phyloP scores from a whole-genome alignment of 2,797 vertebrate species.

The Prionace glauca region DNA sequence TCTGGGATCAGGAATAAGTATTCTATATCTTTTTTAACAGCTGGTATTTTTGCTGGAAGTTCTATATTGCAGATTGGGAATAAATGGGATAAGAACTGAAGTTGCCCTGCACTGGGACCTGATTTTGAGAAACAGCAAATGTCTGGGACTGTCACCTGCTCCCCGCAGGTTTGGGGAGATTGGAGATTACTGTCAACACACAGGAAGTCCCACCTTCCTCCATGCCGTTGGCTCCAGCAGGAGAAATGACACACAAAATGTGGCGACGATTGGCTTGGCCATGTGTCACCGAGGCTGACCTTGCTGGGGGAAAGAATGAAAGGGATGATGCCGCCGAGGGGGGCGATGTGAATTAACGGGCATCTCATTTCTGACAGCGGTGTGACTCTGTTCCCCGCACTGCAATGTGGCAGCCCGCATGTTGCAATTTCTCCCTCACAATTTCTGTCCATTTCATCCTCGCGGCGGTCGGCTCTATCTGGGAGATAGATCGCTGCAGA shows the following conservation, averaged over 20 bases:
- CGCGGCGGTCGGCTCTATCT: not conserved
- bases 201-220: constrained; percentile 14
- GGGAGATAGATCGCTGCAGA: not conserved
- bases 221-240: not conserved
- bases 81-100: not conserved
- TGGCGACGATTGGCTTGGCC: not conserved
- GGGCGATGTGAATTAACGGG: not conserved
- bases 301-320: not conserved
- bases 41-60: not conserved
- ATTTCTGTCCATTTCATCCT: too few relatives aligned
- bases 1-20: not conserved
- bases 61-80: not conserved
- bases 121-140: not conserved
- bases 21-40: not conserved
- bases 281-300: not conserved
- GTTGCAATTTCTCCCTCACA: too few relatives aligned
- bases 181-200: not conserved
- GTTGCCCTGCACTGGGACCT: not conserved
- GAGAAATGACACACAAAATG: too few relatives aligned
- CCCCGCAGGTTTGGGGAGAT: not conserved
- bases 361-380: too few relatives aligned
- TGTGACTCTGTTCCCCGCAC: not conserved
- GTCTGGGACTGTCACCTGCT: not conserved
- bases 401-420: not conserved
- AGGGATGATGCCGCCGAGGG: too few relatives aligned